Base-by-base conservation (phyloP, 2,113 vertebrate genomes). In the Perognathus longimembris region DNA sequence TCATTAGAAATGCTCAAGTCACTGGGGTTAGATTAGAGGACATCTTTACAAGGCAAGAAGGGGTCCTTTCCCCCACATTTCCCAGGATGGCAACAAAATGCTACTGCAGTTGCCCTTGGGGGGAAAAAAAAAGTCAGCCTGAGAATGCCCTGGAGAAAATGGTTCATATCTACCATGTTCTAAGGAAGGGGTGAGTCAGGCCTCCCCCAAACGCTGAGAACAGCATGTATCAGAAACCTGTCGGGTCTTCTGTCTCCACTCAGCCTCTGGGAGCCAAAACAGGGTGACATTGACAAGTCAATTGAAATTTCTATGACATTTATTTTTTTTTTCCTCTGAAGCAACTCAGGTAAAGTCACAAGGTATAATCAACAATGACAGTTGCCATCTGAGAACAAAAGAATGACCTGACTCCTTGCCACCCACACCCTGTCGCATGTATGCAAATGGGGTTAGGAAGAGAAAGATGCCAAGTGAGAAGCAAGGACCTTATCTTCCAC, bases 261-360 rank as follows among this genome's bases (percentile, higher is more conserved):
- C 91, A 92, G 90, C 73, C 92, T 86, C 76, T 34, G 73, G 84
- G 69, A 95, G 76, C 74, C 77, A 50, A 92, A 94, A 67, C 86
- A 79, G 87, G 64, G 38, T 92, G 89, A 90, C 88, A 89, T 0
- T 83, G 91, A 94, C 85, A 85, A 91, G 74, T 87, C 91, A 91
- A 93, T 24, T 92, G 84, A 92, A 85, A 95, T 95, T 79, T 94
- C 78, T 88, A 28, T 91, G 81, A 92, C 95, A 84, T 91, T 90
- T 88, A 63, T 54, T 89, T 85, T 79, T 91, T 94, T 77, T 45
- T 71, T 70, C 78, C 92, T 93, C 77, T 69, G 71, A 95, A 94
- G 42, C 81, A 89, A 87, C 91, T 89, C 94, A 89, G 93, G 94
- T 96, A 70, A 92, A 95, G 85, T 94, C 93, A 85, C 66, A 63